Evolutionary conservation across 2,113 vertebrate genomes (phyloP).

Genomic region (Bungarus multicinctus): DNA sequence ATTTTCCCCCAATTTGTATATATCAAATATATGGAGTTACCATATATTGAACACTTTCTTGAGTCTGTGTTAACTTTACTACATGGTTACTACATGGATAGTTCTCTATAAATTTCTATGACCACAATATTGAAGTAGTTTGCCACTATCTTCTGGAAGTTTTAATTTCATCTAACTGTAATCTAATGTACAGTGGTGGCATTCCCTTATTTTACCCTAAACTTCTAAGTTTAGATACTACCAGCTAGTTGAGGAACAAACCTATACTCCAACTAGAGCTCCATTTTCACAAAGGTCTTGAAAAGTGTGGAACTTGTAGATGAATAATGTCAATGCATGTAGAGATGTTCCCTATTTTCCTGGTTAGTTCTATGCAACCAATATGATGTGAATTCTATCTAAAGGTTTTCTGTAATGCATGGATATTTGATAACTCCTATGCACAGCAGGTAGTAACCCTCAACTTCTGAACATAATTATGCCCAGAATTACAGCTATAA

Average conservation of each 20-base stretch:
- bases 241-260: not conserved
- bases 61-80: not conserved
- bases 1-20: not conserved
- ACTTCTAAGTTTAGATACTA: not conserved
- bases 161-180: not conserved
- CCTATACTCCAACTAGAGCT: not conserved
- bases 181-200: not conserved
- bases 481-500: too few species aligned
- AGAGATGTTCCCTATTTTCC: not conserved
- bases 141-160: not conserved
- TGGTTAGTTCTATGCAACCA: not conserved
- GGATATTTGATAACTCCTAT: not conserved
- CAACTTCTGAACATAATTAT: too few species aligned
- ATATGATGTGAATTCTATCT: not conserved
- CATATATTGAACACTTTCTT: not conserved
- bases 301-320: not conserved
- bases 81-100: not conserved
- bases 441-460: too few species aligned
- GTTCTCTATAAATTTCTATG: not conserved
- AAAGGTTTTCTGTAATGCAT: not conserved
- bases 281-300: not conserved
- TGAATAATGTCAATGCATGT: not conserved
- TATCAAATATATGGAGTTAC: too few species aligned
- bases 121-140: not conserved
- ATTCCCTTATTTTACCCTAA: not conserved